A percentile compares a stretch with the other conserved stretches of the same genome.
Evolutionary conservation across 2,888 invertebrate genomes (phyloP).

Genomic region (Dilophus febrilis): DNA sequence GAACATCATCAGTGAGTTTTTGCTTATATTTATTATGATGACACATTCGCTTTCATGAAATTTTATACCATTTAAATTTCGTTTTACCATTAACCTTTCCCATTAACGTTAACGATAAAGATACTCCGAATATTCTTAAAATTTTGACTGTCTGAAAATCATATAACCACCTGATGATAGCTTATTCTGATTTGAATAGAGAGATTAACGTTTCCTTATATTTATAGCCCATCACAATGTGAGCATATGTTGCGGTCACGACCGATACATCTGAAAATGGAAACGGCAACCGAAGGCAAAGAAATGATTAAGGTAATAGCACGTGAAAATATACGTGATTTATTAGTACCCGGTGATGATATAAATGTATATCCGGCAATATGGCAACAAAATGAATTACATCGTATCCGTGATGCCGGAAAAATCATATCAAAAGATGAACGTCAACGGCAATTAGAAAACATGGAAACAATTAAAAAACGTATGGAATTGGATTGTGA

Average conservation of each 20-base stretch:
- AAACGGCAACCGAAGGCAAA: not conserved
- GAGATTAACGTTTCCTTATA: no score
- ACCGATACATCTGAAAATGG: not conserved
- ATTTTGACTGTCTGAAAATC: no score
- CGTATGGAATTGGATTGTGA: conserved; percentile 39
- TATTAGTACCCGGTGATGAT: conserved; percentile 2
- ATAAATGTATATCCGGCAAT: conserved; percentile 24
- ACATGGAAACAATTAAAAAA: conserved; percentile 28
- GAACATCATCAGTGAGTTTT: no score
- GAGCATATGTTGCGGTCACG: not conserved
- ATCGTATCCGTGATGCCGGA: conserved; percentile 40
- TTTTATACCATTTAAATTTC: no score
- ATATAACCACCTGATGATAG: no score
- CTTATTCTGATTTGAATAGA: no score
- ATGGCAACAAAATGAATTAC: conserved; percentile 40
- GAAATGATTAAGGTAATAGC: not conserved
- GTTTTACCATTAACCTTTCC: no score
- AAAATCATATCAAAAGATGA: conserved; percentile 35
- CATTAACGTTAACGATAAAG: no score
- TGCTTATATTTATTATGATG: no score
- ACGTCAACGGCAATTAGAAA: conserved; percentile 27
- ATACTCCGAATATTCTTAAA: no score
- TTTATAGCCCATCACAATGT: not conserved
- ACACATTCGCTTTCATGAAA: no score
- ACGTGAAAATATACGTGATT: conserved; percentile 2